Conservation (phyloP, 2,797 vertebrate species). For the Mormyrus proboscirostris region DNA sequence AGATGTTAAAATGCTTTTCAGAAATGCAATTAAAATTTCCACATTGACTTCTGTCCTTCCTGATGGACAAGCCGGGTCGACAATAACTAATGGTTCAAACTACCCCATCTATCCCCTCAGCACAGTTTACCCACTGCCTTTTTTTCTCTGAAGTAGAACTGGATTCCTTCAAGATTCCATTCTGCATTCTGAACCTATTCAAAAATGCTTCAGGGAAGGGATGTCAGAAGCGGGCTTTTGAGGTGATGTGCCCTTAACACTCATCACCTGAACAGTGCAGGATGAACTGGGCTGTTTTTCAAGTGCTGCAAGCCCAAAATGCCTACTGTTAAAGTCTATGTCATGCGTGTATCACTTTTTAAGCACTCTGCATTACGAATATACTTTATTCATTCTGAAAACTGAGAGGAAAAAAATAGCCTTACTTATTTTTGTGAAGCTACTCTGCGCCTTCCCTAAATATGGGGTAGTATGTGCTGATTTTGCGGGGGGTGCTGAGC, state of each 20-base stretch:
- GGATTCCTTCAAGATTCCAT: background rate
- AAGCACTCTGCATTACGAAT: background rate
- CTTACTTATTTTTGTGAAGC: background rate
- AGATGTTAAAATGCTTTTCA: slow-evolving; percentile 11
- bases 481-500: slow-evolving; percentile 32
- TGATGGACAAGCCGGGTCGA: background rate
- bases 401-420: background rate
- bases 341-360: background rate
- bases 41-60: slow-evolving; percentile 3
- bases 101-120: background rate
- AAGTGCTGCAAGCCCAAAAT: background rate
- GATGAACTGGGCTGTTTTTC: background rate
- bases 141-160: background rate
- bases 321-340: background rate
- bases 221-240: background rate
- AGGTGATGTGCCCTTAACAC: slow-evolving; percentile 15
- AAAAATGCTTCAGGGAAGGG: background rate
- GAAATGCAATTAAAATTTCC: slow-evolving; percentile 17
- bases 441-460: background rate
- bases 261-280: background rate
- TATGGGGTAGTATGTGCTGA: background rate
- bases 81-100: background rate
- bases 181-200: slow-evolving; percentile 3
- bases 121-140: background rate
- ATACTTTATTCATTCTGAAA: background rate